Percentiles rank a stretch among this genome's conserved stretches.
Conservation (phyloP, 2,797 vertebrate species). For the Helarctos malayanus region DNA sequence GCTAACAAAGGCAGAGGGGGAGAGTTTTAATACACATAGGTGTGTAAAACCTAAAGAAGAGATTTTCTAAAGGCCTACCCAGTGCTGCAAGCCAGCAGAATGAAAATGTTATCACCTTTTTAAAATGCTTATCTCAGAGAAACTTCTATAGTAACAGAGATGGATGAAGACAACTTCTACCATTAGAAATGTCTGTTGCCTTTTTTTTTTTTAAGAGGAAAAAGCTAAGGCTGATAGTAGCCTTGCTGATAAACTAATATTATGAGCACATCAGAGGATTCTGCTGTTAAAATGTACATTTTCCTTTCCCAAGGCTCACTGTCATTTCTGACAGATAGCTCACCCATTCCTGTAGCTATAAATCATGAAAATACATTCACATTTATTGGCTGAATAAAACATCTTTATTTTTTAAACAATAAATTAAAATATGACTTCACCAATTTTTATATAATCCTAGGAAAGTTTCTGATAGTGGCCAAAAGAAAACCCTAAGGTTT, state of each 20-base stretch:
- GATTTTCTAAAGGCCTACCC: not conserved
- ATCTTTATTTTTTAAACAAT: constrained; percentile 51
- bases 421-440: not conserved
- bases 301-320: not conserved
- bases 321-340: not conserved
- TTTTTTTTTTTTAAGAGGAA: not conserved
- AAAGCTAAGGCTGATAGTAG: not conserved
- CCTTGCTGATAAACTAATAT: not conserved
- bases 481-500: not conserved
- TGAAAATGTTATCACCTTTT: not conserved
- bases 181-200: not conserved
- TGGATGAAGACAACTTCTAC: not conserved
- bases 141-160: not conserved
- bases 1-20: not conserved
- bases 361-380: not conserved
- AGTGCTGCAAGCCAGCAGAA: not conserved
- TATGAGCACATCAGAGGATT: not conserved
- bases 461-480: not conserved
- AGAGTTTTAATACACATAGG: not conserved
- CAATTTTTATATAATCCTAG: constrained; percentile 6
- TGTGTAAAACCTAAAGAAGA: not conserved
- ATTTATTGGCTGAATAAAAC: not conserved
- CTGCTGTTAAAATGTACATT: not conserved
- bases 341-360: not conserved
- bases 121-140: constrained; percentile 27